These are phyloP conservation scores for Homarus americanus DNA, from an alignment of 1,140 invertebrate genomes.

Conservation along the genomic window DNA sequence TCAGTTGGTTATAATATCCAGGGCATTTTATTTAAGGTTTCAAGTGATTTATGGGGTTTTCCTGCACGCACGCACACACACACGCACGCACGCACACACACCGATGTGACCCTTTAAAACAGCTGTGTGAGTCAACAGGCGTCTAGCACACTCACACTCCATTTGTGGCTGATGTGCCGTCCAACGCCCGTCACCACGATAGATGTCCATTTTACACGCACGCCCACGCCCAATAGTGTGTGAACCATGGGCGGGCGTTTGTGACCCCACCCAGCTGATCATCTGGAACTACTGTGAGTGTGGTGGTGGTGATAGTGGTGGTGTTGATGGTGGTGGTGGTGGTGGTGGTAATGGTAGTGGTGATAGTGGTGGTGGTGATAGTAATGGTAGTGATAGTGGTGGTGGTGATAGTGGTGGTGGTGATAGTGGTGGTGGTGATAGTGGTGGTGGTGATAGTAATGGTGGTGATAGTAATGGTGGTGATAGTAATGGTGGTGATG, in stretches of 20 bases:
- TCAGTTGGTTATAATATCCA: too few species aligned
- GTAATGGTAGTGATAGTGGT: background rate
- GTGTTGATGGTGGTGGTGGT: slow-evolving; percentile 4
- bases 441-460: background rate
- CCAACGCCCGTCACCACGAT: slow-evolving; percentile 30
- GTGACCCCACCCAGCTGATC: too few species aligned
- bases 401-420: slow-evolving; percentile 2
- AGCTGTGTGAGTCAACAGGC: background rate
- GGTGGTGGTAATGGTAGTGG: background rate
- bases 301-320: too few species aligned
- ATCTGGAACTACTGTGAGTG: too few species aligned
- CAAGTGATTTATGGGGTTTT: too few species aligned
- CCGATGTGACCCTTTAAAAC: background rate
- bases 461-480: slow-evolving; percentile 1
- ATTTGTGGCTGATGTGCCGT: slow-evolving; percentile 4
- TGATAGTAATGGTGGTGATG: background rate
- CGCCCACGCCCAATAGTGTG: background rate
- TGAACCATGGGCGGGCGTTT: background rate
- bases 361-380: slow-evolving; percentile 8
- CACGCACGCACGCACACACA: background rate
- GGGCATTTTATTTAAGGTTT: too few species aligned
- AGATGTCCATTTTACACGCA: slow-evolving; percentile 31
- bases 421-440: slow-evolving; percentile 9
- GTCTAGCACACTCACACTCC: background rate
- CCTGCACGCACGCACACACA: too few species aligned